A percentile compares a stretch with the other conserved stretches of the same genome.
Conservation (phyloP, 1,140 invertebrate species). For the Bombus fervidus region DNA sequence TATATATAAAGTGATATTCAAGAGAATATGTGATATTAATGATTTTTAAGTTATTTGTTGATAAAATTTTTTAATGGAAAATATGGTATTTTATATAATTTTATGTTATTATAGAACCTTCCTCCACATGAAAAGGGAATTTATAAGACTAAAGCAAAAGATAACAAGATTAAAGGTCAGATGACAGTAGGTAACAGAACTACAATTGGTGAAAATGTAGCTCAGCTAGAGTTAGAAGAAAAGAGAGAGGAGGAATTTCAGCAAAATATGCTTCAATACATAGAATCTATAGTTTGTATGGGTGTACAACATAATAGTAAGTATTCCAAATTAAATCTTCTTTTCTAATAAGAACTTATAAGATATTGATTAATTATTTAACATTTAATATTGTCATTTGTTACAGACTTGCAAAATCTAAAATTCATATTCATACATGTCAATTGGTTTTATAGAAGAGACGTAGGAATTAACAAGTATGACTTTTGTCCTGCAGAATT, state of each 20-base stretch:
- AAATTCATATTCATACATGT: slow-evolving; percentile 79
- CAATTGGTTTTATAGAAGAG: slow-evolving; percentile 76
- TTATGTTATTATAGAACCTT: slow-evolving; percentile 52
- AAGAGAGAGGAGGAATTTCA: slow-evolving; percentile 49
- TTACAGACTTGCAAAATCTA: slow-evolving; percentile 63
- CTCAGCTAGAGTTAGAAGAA: slow-evolving; percentile 28
- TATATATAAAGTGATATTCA: background rate
- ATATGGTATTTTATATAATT: background rate
- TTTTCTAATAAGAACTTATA: background rate
- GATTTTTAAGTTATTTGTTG: background rate
- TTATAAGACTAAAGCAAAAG: slow-evolving; percentile 60
- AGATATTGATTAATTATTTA: slow-evolving; percentile 13
- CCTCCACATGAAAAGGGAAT: slow-evolving; percentile 46
- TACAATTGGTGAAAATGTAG: slow-evolving; percentile 62
- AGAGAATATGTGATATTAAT: background rate
- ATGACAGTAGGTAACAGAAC: slow-evolving; percentile 53
- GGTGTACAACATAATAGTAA: slow-evolving; percentile 54
- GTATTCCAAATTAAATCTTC: slow-evolving; percentile 13
- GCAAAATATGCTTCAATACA: slow-evolving; percentile 65
- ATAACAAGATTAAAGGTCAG: slow-evolving; percentile 37
- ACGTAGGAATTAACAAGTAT: slow-evolving; percentile 53
- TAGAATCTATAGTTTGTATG: slow-evolving; percentile 44
- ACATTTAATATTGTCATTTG: slow-evolving; percentile 28
- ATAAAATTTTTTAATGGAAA: background rate
- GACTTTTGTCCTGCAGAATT: slow-evolving; percentile 79